Evolutionary conservation across 2,113 vertebrate species (phyloP).

Genomic region (Phylloscopus whistleri): DNA sequence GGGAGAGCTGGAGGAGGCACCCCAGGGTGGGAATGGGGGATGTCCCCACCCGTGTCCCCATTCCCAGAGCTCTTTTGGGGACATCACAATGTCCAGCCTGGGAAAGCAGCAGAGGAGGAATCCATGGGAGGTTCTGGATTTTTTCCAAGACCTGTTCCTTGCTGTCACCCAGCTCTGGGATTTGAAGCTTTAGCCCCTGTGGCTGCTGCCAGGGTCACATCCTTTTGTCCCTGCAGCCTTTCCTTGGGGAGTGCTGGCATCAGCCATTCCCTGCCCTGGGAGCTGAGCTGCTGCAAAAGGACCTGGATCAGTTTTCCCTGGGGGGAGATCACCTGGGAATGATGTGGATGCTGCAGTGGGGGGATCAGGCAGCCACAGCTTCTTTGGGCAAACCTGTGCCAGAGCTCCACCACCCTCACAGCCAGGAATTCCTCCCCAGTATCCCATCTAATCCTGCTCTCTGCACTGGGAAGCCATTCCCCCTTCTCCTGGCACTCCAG

Average conservation of each 20-base stretch:
- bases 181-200: not conserved
- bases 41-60: no score
- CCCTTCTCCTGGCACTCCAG: not conserved
- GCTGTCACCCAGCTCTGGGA: not conserved
- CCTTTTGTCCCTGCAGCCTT: not conserved
- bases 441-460: not conserved
- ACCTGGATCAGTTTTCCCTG: not conserved
- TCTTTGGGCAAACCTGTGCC: accelerated
- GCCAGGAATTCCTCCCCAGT: not conserved
- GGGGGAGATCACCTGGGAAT: not conserved
- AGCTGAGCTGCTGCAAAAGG: not conserved
- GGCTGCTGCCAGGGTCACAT: not conserved
- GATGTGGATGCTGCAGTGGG: not conserved
- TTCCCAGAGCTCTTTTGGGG: not conserved
- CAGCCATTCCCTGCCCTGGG: not conserved
- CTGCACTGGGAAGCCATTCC: not conserved
- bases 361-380: not conserved
- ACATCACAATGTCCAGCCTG: not conserved
- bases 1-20: not conserved
- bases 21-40: not conserved
- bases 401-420: not conserved
- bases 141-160: not conserved
- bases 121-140: not conserved
- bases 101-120: not conserved
- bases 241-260: not conserved